phyloP scores from a whole-genome alignment of 2,888 invertebrate genomes.

The Pyrrhia umbra region DNA sequence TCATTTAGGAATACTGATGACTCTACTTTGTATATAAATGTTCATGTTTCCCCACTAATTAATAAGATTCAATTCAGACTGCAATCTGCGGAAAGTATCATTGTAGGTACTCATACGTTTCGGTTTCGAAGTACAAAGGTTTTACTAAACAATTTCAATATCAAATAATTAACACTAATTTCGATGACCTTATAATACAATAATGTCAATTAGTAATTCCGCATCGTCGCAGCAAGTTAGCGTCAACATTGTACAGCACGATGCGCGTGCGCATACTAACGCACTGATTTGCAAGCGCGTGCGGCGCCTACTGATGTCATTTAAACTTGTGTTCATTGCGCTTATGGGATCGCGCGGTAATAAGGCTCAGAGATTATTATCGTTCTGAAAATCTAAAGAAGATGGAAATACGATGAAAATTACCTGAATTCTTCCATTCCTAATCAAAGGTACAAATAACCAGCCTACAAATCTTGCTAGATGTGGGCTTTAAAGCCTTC shows the following conservation, averaged over 20 bases:
- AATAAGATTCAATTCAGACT: too few species aligned
- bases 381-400: neutral
- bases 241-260: slow-evolving; percentile 45
- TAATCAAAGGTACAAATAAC: too few species aligned
- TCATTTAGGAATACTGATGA: too few species aligned
- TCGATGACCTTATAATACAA: neutral
- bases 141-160: neutral
- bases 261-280: slow-evolving; percentile 47
- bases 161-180: neutral
- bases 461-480: too few species aligned
- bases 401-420: neutral
- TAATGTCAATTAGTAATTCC: slow-evolving; percentile 47
- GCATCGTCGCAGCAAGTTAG: slow-evolving; percentile 27
- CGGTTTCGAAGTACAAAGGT: neutral
- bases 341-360: neutral
- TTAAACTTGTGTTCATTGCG: slow-evolving; percentile 28
- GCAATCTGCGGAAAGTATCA: too few species aligned
- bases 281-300: slow-evolving; percentile 29
- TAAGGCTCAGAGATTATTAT: neutral
- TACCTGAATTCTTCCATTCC: too few species aligned
- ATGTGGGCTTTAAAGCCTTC: too few species aligned
- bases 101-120: too few species aligned
- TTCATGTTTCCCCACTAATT: too few species aligned
- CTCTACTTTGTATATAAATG: too few species aligned
- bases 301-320: slow-evolving; percentile 39